Conservation (phyloP, 2,888 invertebrate species). For the Heliconius cydno region DNA sequence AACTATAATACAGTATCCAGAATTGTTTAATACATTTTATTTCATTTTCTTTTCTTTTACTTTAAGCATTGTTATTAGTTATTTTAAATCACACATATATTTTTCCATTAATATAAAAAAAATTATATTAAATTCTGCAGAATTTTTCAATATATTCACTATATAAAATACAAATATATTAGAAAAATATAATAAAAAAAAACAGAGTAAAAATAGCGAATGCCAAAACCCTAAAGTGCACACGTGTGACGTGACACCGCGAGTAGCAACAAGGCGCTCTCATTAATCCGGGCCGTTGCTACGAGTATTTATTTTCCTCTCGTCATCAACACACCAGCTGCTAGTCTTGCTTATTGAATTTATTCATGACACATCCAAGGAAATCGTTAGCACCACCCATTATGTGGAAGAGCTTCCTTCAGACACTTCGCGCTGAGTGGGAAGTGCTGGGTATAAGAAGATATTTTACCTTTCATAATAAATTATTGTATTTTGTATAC, state of each 20-base stretch:
- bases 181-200: not conserved
- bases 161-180: not conserved
- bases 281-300: conserved; percentile 42
- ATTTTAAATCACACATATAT: too few species aligned
- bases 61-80: too few species aligned
- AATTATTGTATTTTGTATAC: not conserved
- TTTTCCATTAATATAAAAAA: not conserved
- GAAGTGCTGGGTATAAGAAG: not conserved
- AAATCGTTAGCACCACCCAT: conserved; percentile 44
- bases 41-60: too few species aligned
- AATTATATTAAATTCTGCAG: not conserved
- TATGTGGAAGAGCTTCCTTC: conserved; percentile 38
- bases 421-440: conserved; percentile 29
- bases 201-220: not conserved
- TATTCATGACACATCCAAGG: conserved; percentile 46
- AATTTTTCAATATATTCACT: not conserved
- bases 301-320: conserved; percentile 45
- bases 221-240: conserved; percentile 17
- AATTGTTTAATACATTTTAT: too few species aligned
- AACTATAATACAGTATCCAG: too few species aligned
- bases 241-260: conserved; percentile 29
- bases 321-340: conserved; percentile 45
- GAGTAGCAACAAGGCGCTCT: conserved; percentile 35
- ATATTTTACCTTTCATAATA: conserved; percentile 23
- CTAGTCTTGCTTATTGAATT: conserved; percentile 44